A percentile compares a stretch with the other conserved stretches of the same genome.
phyloP scores from a whole-genome alignment of 2,113 vertebrate genomes.

The Thunnus maccoyii region DNA sequence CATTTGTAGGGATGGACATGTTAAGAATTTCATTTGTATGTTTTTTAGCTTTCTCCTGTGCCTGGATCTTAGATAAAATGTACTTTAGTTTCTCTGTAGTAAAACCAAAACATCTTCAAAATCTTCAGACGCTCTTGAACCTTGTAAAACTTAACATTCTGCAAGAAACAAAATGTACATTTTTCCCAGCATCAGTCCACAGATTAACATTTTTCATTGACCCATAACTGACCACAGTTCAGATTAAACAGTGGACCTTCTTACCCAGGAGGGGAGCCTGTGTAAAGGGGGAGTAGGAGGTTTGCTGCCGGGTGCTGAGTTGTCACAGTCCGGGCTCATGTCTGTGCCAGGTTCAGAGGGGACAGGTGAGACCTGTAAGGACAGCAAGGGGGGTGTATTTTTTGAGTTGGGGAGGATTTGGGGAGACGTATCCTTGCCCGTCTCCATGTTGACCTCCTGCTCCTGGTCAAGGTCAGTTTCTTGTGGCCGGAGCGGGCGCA shows the following conservation, averaged over 20 bases:
- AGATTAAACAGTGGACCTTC: slow-evolving; percentile 16
- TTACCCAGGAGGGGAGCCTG: slow-evolving; percentile 98
- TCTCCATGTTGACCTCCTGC: slow-evolving; percentile 83
- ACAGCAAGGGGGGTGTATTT: neutral
- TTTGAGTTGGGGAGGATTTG: slow-evolving; percentile 12
- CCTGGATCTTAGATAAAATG: too few relatives aligned
- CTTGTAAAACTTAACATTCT: too few relatives aligned
- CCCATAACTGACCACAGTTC: neutral
- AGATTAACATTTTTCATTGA: too few relatives aligned
- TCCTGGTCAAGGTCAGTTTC: slow-evolving; percentile 91
- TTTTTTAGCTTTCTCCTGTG: too few relatives aligned
- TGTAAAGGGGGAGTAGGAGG: slow-evolving; percentile 97
- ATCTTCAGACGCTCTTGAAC: too few relatives aligned
- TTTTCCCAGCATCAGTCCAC: too few relatives aligned
- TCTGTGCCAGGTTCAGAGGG: slow-evolving; percentile 48
- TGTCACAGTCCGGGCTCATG: slow-evolving; percentile 69
- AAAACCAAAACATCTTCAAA: too few relatives aligned
- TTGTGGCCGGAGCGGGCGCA: slow-evolving; percentile 89
- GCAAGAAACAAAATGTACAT: too few relatives aligned
- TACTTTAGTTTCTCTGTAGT: too few relatives aligned
- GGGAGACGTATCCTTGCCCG: slow-evolving; percentile 67
- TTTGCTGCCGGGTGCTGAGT: slow-evolving; percentile 81
- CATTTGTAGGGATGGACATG: too few relatives aligned
- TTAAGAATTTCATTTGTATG: too few relatives aligned
- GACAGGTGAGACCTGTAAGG: neutral